Conservation (phyloP, 2,888 invertebrate genomes). For the Sphaerophoria taeniata region DNA sequence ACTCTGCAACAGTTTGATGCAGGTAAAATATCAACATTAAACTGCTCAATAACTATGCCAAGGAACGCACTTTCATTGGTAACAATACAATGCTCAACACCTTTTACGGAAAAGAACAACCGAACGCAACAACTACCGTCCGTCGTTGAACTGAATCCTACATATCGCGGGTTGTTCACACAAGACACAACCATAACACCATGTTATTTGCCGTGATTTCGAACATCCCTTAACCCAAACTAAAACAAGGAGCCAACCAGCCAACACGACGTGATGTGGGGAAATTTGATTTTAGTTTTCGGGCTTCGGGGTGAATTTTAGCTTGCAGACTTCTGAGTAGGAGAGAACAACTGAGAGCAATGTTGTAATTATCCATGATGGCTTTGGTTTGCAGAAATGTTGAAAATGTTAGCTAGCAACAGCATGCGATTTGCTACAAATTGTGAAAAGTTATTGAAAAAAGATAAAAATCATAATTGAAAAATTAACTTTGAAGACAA, state of each 20-base stretch:
- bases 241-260: slow-evolving; percentile 11
- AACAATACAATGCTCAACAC: slow-evolving; percentile 36
- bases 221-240: slow-evolving; percentile 69
- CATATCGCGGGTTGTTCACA: slow-evolving; percentile 51
- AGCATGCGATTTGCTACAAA: no score
- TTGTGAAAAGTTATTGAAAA: no score
- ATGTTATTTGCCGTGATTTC: slow-evolving; percentile 67
- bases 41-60: background rate
- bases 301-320: slow-evolving; percentile 11
- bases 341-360: slow-evolving; percentile 26
- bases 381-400: slow-evolving; percentile 31
- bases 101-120: slow-evolving; percentile 42
- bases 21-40: slow-evolving; percentile 9
- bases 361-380: background rate
- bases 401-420: background rate
- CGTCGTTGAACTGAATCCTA: slow-evolving; percentile 69
- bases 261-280: slow-evolving; percentile 5
- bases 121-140: slow-evolving; percentile 73
- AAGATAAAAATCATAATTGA: no score
- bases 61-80: slow-evolving; percentile 44
- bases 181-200: slow-evolving; percentile 44
- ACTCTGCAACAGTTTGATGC: slow-evolving; percentile 9
- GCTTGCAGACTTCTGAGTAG: slow-evolving; percentile 21
- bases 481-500: no score
- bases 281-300: slow-evolving; percentile 1